Evolutionary conservation across 2,113 vertebrate species (phyloP), one percentile per base, ranked within the genome.

Genomic region (Cottus gobio): DNA sequence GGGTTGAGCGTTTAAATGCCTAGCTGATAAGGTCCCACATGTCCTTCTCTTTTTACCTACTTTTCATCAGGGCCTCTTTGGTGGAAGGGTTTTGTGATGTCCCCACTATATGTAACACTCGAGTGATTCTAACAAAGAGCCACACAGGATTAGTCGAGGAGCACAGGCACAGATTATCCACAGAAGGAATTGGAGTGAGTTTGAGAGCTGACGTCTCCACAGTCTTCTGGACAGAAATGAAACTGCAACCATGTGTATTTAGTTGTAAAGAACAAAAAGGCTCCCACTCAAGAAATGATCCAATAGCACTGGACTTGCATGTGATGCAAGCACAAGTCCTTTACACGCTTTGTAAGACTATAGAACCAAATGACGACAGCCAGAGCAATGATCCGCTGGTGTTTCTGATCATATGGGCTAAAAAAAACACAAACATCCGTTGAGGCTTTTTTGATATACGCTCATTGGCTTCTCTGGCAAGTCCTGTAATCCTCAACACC

Each of bases 101-200:
- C 16, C 2, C 48, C 58, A 18, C 16, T n/a, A 37, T 46, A 16
- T 48, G 52, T 52, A 60, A 31, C 56, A 44, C 54, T 72, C n/a
- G 30, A 74, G 9, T 65, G 70, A 15, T 54, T 77, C 61, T n/a
- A 34, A 60, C 7, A 15, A 54, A 52, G 24, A 73, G 37, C 6
- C 46, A 48, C 56, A 69, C 3, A 52, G 60, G 52, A 68, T 62
- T 62, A 66, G 56, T 22, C 4, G 62, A 1, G 26, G 12, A 72
- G 67, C 28, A 12, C 37, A 63, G 48, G 9, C 52, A 73, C 46
- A 46, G 67, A 80, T 71, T 62, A 83, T 34, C 69, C 64, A 30
- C 70, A 39, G 31, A 57, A 58, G 3, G 46, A 70, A 24, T 15
- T 44, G 5, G 15, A 52, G 56, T 22, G 44, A 69, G 37, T 63